Evolutionary conservation across 2,888 invertebrate genomes (phyloP).

Genomic region (Xylophagus ater): DNA sequence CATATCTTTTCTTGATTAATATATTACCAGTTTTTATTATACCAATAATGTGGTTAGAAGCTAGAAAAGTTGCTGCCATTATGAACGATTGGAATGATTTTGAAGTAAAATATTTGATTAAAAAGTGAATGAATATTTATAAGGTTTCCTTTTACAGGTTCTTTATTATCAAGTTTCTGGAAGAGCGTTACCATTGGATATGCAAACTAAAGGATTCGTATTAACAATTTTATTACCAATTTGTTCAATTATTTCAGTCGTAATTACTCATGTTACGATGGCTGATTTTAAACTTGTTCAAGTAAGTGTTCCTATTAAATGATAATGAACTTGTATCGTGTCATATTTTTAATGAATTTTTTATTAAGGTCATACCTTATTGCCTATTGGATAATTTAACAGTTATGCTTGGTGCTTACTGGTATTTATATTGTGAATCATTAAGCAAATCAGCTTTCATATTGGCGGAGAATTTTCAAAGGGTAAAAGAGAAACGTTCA

Average conservation of each 20-base stretch:
- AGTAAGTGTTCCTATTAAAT: constrained; percentile 28
- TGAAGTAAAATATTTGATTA: constrained; percentile 40
- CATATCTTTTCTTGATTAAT: constrained; percentile 62
- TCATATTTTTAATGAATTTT: constrained; percentile 2
- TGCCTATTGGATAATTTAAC: constrained; percentile 58
- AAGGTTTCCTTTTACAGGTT: constrained; percentile 33
- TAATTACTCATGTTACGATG: constrained; percentile 60
- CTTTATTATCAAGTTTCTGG: constrained; percentile 51
- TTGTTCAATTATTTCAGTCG: constrained; percentile 50
- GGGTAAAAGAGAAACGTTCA: constrained; percentile 30
- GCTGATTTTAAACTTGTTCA: constrained; percentile 52
- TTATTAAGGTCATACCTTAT: constrained; percentile 48
- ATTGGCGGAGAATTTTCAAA: constrained; percentile 58
- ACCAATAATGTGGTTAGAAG: constrained; percentile 57
- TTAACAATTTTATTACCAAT: constrained; percentile 50
- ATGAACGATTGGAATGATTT: constrained; percentile 56
- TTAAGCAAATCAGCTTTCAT: constrained; percentile 53
- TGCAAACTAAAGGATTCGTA: constrained; percentile 48
- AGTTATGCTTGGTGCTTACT: constrained; percentile 57
- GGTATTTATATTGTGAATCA: constrained; percentile 57
- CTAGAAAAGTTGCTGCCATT: constrained; percentile 48
- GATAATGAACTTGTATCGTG: constrained; percentile 8
- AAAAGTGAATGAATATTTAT: constrained; percentile 6
- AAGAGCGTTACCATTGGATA: constrained; percentile 44
- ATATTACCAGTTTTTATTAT: constrained; percentile 52